Evolutionary conservation across 92 coral and sea anemone species (phyloP).

Genomic region (Epizoanthus illoricatus): DNA sequence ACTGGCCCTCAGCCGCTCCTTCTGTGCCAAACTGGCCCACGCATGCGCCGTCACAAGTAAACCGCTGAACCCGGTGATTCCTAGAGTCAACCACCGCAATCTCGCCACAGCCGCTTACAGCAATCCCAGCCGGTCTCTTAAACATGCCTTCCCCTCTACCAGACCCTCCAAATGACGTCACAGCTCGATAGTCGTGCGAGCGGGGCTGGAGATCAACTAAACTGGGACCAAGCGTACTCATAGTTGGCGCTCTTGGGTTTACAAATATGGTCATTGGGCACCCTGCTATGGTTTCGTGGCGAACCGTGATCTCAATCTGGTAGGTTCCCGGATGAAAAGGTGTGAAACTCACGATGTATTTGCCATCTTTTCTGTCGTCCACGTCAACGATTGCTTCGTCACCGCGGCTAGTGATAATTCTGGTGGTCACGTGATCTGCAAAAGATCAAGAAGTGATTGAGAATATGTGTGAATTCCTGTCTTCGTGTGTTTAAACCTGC

Average conservation of each 20-base stretch:
- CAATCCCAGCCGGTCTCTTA: conserved; percentile 73
- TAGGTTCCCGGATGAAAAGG: conserved; percentile 77
- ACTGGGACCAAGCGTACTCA: conserved; percentile 41
- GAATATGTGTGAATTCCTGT: too few relatives aligned
- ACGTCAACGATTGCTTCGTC: conserved; percentile 48
- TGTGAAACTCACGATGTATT: conserved; percentile 64
- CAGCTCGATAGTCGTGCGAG: conserved; percentile 48
- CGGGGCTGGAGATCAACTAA: conserved; percentile 17
- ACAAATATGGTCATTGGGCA: conserved; percentile 66
- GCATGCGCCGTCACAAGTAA: conserved; percentile 39
- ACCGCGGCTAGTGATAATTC: conserved; percentile 61
- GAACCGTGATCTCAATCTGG: conserved; percentile 65
- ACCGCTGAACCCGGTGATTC: conserved; percentile 64
- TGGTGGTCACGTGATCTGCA: conserved; percentile 41
- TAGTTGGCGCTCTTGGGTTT: conserved; percentile 58
- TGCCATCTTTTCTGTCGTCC: conserved; percentile 74
- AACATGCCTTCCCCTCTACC: conserved; percentile 44
- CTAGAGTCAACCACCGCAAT: conserved; percentile 78
- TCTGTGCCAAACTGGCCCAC: conserved; percentile 48
- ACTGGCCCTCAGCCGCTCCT: conserved; percentile 35
- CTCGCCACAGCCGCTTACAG: conserved; percentile 49
- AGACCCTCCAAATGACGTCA: conserved; percentile 51
- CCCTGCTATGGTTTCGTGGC: conserved; percentile 61
- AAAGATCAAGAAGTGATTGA: neutral
- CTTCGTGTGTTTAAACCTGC: too few relatives aligned